A percentile compares a stretch with the other conserved stretches of the same genome.
These are phyloP conservation scores for Spicauda simplicius DNA, from an alignment of 2,888 invertebrate genomes.

Conservation along the genomic window DNA sequence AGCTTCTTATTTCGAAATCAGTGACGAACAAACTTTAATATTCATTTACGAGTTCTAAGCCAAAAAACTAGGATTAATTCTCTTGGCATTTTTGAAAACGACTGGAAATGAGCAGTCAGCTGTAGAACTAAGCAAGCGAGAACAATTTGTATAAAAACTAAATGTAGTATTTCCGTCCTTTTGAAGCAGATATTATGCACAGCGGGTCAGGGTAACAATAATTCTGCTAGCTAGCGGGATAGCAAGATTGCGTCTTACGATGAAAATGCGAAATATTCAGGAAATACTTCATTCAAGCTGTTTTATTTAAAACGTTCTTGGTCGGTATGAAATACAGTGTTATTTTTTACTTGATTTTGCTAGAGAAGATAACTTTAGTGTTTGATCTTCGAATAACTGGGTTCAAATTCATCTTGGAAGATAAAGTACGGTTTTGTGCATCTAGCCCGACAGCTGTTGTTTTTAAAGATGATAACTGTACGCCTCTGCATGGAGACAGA, in stretches of 20 bases:
- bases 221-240: conserved; percentile 6
- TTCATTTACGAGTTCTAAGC: too few species aligned
- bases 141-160: conserved; percentile 1
- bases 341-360: neutral
- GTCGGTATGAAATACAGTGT: neutral
- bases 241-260: neutral
- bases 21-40: too few species aligned
- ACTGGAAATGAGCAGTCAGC: neutral
- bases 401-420: too few species aligned
- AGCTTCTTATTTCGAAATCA: too few species aligned
- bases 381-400: too few species aligned
- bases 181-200: neutral
- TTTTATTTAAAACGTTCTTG: neutral
- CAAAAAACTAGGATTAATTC: too few species aligned
- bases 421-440: too few species aligned
- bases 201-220: conserved; percentile 4
- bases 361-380: neutral
- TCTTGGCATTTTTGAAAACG: too few species aligned
- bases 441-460: neutral
- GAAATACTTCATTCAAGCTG: conserved; percentile 4
- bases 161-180: neutral
- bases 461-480: too few species aligned
- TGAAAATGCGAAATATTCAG: neutral
- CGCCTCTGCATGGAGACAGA: too few species aligned
- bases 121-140: neutral